phyloP scores from a whole-genome alignment of 2,113 vertebrate species.

The Tachysurus fulvidraco region DNA sequence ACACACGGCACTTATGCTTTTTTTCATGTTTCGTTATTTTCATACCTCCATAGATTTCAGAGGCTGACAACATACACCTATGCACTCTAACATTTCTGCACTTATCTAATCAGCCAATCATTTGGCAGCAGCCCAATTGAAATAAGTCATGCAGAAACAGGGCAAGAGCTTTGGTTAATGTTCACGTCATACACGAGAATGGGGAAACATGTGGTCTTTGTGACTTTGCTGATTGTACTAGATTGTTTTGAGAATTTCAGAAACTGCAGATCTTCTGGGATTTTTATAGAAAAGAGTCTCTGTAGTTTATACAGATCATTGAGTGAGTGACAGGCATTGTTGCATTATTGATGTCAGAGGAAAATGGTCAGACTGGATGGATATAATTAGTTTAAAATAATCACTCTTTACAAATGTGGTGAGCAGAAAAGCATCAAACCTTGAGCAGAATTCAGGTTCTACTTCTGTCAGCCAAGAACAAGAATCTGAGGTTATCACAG shows the following conservation, averaged over 20 bases:
- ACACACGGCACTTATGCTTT: conserved; percentile 49
- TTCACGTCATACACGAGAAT: background rate
- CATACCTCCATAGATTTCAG: background rate
- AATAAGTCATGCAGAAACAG: background rate
- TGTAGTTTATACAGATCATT: background rate
- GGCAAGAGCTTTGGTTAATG: background rate
- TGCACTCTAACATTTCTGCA: background rate
- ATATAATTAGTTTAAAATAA: background rate
- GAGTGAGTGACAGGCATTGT: background rate
- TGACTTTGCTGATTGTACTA: background rate
- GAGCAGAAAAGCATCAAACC: background rate
- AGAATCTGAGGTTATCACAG: no score
- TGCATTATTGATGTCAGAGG: background rate
- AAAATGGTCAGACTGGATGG: background rate
- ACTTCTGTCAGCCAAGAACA: no score
- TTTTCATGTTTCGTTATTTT: conserved; percentile 45
- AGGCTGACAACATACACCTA: background rate
- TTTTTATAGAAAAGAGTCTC: background rate
- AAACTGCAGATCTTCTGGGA: background rate
- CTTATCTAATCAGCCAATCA: no score
- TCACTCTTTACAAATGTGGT: background rate
- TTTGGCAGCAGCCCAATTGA: background rate
- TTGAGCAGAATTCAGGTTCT: no score
- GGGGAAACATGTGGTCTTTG: background rate
- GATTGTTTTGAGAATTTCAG: background rate